Percentiles rank a stretch among this genome's conserved stretches.
These are phyloP conservation scores for Myripristis jacobus DNA, from an alignment of 2,797 vertebrate genomes.

Conservation along the genomic window DNA sequence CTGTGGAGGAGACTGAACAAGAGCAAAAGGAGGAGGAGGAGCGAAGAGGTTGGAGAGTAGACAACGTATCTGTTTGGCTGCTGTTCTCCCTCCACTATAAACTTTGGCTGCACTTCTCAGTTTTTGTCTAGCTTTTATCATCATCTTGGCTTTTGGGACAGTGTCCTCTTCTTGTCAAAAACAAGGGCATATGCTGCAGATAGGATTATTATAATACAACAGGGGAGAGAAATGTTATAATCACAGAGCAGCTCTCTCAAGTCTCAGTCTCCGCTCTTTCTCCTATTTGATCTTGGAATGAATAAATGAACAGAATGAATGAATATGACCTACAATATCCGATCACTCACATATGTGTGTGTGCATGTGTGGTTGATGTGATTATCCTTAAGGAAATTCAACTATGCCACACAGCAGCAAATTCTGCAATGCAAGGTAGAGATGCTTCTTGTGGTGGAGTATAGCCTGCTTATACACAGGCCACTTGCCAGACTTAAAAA, in stretches of 20 bases:
- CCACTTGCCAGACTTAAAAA: not conserved
- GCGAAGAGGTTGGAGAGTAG: not conserved
- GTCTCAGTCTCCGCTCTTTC: constrained; percentile 25
- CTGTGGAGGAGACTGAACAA: not conserved
- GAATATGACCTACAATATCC: not conserved
- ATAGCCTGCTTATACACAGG: not conserved
- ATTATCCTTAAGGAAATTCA: not conserved
- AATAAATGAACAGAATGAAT: constrained; percentile 32
- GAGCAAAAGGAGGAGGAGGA: constrained; percentile 2
- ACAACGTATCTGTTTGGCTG: constrained; percentile 1
- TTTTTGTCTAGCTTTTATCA: constrained; percentile 51
- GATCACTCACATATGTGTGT: not conserved
- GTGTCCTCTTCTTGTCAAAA: constrained; percentile 56
- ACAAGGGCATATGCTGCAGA: constrained; percentile 63
- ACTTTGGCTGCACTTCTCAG: constrained; percentile 48
- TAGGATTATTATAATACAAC: constrained; percentile 61
- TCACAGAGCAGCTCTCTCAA: constrained; percentile 52
- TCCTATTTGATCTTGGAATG: constrained; percentile 49
- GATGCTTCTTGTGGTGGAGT: not conserved
- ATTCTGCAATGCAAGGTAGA: not conserved
- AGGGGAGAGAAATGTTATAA: constrained; percentile 62
- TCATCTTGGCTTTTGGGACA: constrained; percentile 43
- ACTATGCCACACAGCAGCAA: not conserved
- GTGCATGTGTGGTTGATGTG: not conserved
- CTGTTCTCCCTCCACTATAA: constrained; percentile 24